A percentile compares a stretch with the other conserved stretches of the same genome.
These are phyloP conservation scores for Magallana angulata DNA, from an alignment of 1,140 invertebrate species.

Conservation along the genomic window DNA sequence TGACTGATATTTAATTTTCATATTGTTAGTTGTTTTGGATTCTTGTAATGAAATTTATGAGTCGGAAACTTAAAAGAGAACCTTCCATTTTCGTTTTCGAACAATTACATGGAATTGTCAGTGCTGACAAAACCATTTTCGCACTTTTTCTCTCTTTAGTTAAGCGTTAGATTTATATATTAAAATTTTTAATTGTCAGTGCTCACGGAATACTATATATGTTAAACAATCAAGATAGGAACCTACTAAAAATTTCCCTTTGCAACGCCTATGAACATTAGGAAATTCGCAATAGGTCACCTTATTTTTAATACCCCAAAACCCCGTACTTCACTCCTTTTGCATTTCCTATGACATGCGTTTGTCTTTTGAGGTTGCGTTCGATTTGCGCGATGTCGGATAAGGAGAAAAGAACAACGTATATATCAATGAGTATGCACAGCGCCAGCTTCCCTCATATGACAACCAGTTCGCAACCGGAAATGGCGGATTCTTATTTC, in stretches of 20 bases:
- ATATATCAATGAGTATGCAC: background rate
- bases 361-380: background rate
- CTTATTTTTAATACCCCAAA: background rate
- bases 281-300: background rate
- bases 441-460: constrained; percentile 8
- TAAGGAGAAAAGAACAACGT: background rate
- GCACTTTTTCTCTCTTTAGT: too few relatives aligned
- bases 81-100: background rate
- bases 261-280: too few relatives aligned
- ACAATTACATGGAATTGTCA: too few relatives aligned
- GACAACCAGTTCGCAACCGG: constrained; percentile 23
- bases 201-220: too few relatives aligned
- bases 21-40: background rate
- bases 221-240: too few relatives aligned
- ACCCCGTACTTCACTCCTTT: background rate
- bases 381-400: background rate
- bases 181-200: too few relatives aligned
- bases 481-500: constrained; percentile 36
- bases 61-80: constrained; percentile 25
- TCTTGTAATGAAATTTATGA: background rate
- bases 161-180: too few relatives aligned
- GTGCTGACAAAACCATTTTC: too few relatives aligned
- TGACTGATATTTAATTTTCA: background rate
- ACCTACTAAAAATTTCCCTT: too few relatives aligned
- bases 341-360: background rate